Percentiles rank a stretch among this genome's conserved stretches.
Conservation (phyloP, 2,113 vertebrate species). For the Vimba vimba region DNA sequence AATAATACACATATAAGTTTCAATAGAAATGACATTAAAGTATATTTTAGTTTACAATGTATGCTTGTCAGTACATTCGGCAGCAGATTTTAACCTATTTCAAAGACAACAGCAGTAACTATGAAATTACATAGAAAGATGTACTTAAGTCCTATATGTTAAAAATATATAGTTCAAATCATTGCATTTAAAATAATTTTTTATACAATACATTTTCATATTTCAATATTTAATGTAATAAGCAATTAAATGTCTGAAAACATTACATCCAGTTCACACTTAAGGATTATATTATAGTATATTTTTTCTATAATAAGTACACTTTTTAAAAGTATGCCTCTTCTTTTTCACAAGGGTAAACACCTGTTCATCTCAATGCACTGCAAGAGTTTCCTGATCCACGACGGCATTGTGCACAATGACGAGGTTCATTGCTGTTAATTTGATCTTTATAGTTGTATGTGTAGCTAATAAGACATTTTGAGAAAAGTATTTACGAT, state of each 20-base stretch:
- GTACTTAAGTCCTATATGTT: not conserved
- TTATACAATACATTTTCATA: not conserved
- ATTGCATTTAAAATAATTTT: too few relatives aligned
- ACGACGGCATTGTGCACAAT: not conserved
- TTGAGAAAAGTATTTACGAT: not conserved
- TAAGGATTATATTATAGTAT: not conserved
- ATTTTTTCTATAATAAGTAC: not conserved
- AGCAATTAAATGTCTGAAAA: not conserved
- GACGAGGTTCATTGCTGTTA: not conserved
- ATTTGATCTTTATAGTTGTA: too few relatives aligned
- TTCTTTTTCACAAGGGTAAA: not conserved
- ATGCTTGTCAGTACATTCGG: not conserved
- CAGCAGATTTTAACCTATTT: not conserved
- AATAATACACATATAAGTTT: not conserved
- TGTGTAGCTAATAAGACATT: not conserved
- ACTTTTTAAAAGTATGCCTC: not conserved
- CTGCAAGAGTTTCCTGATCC: not conserved
- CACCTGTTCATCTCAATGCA: not conserved
- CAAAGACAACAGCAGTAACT: not conserved
- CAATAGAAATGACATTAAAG: not conserved
- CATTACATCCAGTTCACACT: not conserved
- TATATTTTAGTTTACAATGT: not conserved
- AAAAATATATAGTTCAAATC: too few relatives aligned
- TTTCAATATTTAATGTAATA: not conserved
- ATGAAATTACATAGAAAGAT: not conserved